Conservation (phyloP, 2,888 invertebrate genomes). For the Thereva unica region DNA sequence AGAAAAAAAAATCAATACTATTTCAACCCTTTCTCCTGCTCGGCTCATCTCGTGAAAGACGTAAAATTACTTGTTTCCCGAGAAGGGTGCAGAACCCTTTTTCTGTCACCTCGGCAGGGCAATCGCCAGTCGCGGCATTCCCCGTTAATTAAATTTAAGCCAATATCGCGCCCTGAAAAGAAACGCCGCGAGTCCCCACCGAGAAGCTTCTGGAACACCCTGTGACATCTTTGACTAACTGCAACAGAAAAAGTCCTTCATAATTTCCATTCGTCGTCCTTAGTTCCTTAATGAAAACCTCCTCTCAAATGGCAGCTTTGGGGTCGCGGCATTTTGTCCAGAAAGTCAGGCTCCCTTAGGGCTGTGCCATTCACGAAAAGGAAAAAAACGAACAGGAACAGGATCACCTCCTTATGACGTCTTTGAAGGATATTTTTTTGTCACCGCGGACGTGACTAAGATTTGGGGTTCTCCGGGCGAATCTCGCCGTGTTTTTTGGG, state of each 20-base stretch:
- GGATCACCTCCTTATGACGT: too few species aligned
- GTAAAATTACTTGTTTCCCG: too few species aligned
- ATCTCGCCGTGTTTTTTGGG: not conserved
- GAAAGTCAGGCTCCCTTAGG: too few species aligned
- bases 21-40: too few species aligned
- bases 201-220: not conserved
- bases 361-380: too few species aligned
- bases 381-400: too few species aligned
- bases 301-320: not conserved
- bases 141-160: constrained; percentile 10
- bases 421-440: constrained; percentile 6
- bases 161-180: constrained; percentile 8
- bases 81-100: too few species aligned
- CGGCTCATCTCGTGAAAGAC: too few species aligned
- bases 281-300: constrained; percentile 5
- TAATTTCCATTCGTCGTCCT: not conserved
- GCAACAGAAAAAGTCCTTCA: constrained; percentile 3
- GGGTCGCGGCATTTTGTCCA: too few species aligned
- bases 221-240: not conserved
- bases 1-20: too few species aligned
- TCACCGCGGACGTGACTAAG: not conserved
- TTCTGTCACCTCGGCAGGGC: too few species aligned
- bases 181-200: constrained; percentile 1
- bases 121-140: not conserved
- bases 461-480: not conserved